Conservation (phyloP, 92 coral and sea anemone species). For the Paragorgia papillata region DNA sequence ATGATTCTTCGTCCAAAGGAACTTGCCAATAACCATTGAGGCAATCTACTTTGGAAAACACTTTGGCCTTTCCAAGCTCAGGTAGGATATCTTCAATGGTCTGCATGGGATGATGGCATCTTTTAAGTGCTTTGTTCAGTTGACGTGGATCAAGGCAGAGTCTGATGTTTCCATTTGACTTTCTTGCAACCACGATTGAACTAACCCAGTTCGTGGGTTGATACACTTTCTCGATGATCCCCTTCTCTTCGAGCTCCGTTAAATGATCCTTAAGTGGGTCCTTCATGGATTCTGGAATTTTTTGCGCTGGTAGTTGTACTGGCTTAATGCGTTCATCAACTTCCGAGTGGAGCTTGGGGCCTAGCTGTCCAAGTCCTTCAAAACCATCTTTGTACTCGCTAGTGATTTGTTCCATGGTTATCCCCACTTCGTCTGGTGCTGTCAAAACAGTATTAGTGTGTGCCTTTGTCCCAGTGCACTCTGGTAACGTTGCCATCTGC, state of each 20-base stretch:
- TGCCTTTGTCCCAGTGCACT: slow-evolving; percentile 4
- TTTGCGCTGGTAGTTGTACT: slow-evolving; percentile 4
- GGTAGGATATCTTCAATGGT: slow-evolving; percentile 35
- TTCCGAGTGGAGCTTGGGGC: not conserved
- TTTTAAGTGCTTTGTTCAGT: slow-evolving; percentile 44
- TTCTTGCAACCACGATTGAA: not conserved
- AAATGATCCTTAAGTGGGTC: not conserved
- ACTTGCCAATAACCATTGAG: slow-evolving; percentile 37
- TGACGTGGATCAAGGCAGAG: slow-evolving; percentile 46
- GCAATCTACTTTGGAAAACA: slow-evolving; percentile 34
- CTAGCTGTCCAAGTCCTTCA: slow-evolving; percentile 24
- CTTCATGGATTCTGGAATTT: not conserved
- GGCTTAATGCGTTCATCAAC: not conserved
- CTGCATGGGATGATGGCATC: slow-evolving; percentile 54
- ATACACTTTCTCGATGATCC: too few species aligned
- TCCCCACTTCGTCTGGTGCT: slow-evolving; percentile 1
- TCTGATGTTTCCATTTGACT: slow-evolving; percentile 1
- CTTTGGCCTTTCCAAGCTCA: slow-evolving; percentile 42
- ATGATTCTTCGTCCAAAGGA: slow-evolving; percentile 14
- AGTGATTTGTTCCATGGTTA: not conserved
- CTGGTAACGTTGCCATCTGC: slow-evolving; percentile 27
- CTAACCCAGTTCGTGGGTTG: not conserved
- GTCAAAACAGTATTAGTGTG: not conserved
- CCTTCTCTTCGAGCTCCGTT: too few species aligned
- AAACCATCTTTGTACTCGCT: slow-evolving; percentile 19